phyloP scores from a whole-genome alignment of 2,797 vertebrate species.

The Rhynchotus rufescens region DNA sequence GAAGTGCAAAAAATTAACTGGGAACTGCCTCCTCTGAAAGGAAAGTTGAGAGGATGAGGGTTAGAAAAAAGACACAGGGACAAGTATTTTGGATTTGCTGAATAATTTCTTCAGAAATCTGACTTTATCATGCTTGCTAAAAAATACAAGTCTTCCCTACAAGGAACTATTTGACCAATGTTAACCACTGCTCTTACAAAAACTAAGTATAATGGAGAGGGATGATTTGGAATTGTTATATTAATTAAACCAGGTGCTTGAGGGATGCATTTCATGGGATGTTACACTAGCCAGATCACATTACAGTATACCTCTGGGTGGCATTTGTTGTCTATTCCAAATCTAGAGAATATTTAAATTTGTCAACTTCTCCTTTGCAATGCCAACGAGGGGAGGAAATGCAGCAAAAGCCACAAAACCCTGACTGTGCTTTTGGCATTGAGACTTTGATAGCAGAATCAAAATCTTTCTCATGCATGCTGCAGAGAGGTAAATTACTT shows the following conservation, averaged over 20 bases:
- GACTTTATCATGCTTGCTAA: conserved; percentile 7
- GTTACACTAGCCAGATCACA: not conserved
- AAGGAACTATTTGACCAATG: not conserved
- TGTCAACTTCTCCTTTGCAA: not conserved
- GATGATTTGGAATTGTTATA: not conserved
- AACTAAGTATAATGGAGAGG: not conserved
- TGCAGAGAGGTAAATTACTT: not conserved
- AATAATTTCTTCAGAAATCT: conserved; percentile 9
- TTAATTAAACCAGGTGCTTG: not conserved
- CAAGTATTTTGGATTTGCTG: not conserved
- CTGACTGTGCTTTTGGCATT: not conserved
- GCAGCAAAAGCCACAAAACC: not conserved
- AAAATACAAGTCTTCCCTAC: not conserved
- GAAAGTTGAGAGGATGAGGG: not conserved
- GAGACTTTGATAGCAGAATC: not conserved
- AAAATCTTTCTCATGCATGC: not conserved
- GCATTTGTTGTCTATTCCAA: not conserved
- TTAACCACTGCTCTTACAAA: not conserved
- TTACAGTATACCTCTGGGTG: not conserved
- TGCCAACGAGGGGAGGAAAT: not conserved
- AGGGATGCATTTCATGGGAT: not conserved
- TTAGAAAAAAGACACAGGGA: not conserved
- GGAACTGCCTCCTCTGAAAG: not conserved
- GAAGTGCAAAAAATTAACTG: conserved; percentile 1
- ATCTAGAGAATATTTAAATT: not conserved